phyloP scores from a whole-genome alignment of 2,113 vertebrate genomes.

The Sceloporus tristichus region DNA sequence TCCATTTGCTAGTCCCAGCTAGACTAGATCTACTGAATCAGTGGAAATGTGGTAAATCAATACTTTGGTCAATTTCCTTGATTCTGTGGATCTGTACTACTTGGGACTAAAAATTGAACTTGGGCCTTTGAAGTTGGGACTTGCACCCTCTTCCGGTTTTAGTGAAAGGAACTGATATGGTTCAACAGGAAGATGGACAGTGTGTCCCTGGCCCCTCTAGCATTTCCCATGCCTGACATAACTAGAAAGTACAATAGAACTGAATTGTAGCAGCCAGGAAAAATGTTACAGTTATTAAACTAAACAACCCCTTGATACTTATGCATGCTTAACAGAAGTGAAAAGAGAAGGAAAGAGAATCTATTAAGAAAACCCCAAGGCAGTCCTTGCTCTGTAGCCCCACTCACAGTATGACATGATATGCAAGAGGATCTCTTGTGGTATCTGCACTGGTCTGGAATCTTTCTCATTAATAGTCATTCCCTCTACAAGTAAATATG shows the following conservation, averaged over 20 bases:
- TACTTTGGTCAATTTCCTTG: too few relatives aligned
- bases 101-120: too few relatives aligned
- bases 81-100: too few relatives aligned
- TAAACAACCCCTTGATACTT: neutral
- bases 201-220: too few relatives aligned
- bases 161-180: too few relatives aligned
- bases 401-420: too few relatives aligned
- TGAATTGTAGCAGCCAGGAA: neutral
- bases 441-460: neutral
- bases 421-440: neutral
- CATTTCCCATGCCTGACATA: neutral
- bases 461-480: neutral
- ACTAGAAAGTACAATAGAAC: neutral
- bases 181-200: too few relatives aligned
- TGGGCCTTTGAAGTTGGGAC: too few relatives aligned
- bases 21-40: too few relatives aligned
- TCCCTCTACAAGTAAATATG: neutral
- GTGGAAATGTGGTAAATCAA: too few relatives aligned
- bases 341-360: neutral
- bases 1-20: too few relatives aligned
- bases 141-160: too few relatives aligned
- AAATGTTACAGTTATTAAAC: neutral
- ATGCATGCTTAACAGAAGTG: neutral
- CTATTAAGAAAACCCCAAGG: neutral
- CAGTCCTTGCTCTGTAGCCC: neutral